phyloP scores from a whole-genome alignment of 2,888 invertebrate species.

The Oligia strigilis region DNA sequence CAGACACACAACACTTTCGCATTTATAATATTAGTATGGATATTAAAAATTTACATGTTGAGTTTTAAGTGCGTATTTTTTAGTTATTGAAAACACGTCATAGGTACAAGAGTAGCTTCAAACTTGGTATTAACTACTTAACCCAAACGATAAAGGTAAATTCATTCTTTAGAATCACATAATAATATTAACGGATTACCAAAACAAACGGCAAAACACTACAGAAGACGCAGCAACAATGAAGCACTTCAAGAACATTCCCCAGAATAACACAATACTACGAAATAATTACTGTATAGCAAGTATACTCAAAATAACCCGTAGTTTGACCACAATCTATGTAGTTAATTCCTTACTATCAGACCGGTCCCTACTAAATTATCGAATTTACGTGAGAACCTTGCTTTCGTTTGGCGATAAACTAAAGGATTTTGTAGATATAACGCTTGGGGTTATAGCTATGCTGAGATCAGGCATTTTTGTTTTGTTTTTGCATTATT shows the following conservation, averaged over 20 bases:
- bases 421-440: conserved; percentile 63
- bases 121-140: not conserved
- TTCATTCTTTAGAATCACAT: not conserved
- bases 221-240: not conserved
- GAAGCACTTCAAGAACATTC: conserved; percentile 6
- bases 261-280: conserved; percentile 27
- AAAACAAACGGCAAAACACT: not conserved
- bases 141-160: not conserved
- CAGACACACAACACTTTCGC: no score
- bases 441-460: conserved; percentile 36
- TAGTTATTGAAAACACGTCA: not conserved
- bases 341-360: conserved; percentile 58
- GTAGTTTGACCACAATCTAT: conserved; percentile 45
- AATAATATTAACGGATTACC: not conserved
- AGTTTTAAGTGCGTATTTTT: no score
- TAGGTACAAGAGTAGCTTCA: not conserved
- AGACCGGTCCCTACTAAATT: conserved; percentile 52
- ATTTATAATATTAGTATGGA: no score
- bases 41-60: no score
- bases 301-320: conserved; percentile 32
- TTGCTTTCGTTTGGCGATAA: conserved; percentile 50
- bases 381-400: conserved; percentile 59
- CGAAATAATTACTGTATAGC: conserved; percentile 46
- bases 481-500: conserved; percentile 39
- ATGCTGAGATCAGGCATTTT: conserved; percentile 37